A percentile compares a stretch with the other conserved stretches of the same genome.
Conservation (phyloP, 1,140 invertebrate species). For the Lysiphlebus fabarum region DNA sequence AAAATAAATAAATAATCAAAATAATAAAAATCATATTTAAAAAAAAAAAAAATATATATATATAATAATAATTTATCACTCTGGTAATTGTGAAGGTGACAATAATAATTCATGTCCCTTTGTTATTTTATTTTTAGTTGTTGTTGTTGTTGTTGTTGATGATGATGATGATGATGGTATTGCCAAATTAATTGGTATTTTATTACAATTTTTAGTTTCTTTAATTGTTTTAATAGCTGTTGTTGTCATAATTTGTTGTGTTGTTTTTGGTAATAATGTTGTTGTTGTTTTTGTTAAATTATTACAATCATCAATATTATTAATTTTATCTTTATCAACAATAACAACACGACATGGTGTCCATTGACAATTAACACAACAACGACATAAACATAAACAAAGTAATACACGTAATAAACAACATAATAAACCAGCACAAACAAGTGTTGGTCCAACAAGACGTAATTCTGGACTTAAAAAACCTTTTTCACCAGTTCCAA, state of each 20-base stretch:
- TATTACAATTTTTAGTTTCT: slow-evolving; percentile 9
- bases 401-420: slow-evolving; percentile 61
- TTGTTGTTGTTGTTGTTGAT: slow-evolving; percentile 15
- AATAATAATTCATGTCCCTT: slow-evolving; percentile 45
- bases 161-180: slow-evolving; percentile 31
- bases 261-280: slow-evolving; percentile 14
- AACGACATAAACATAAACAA: slow-evolving; percentile 61
- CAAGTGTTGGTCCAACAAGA: slow-evolving; percentile 76
- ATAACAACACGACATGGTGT: slow-evolving; percentile 35
- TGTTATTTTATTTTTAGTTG: not conserved
- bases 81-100: slow-evolving; percentile 45
- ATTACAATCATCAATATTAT: slow-evolving; percentile 30
- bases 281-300: slow-evolving; percentile 26
- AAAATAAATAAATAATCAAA: not conserved
- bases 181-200: not conserved
- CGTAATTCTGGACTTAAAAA: slow-evolving; percentile 81
- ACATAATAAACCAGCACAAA: slow-evolving; percentile 61
- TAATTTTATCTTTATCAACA: slow-evolving; percentile 37
- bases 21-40: slow-evolving; percentile 9
- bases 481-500: slow-evolving; percentile 84
- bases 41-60: slow-evolving; percentile 5
- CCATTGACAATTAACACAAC: slow-evolving; percentile 51
- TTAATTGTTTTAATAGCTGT: slow-evolving; percentile 22
- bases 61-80: slow-evolving; percentile 31
- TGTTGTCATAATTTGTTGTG: slow-evolving; percentile 14